Evolutionary conservation across 2,888 invertebrate species (phyloP).

Genomic region (Drosophila rubida): DNA sequence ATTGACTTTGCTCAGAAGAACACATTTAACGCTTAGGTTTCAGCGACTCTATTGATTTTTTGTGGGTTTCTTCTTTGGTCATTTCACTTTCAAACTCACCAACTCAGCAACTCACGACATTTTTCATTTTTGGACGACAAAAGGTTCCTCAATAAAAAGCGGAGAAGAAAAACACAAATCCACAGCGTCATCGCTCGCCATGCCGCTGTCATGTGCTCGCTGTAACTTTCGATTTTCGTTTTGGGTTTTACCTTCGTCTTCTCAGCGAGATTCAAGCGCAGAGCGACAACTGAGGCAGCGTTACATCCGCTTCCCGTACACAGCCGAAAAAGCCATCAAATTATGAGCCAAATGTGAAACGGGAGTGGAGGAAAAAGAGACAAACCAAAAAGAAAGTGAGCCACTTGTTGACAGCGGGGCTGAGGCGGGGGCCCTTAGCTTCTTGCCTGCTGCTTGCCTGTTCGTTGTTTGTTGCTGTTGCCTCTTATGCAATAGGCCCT

Average conservation of each 20-base stretch:
- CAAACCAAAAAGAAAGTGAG: constrained; percentile 60
- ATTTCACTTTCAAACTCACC: constrained; percentile 82
- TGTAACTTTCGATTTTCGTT: constrained; percentile 80
- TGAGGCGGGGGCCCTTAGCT: neutral
- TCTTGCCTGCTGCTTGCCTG: neutral
- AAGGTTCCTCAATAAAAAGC: constrained; percentile 42
- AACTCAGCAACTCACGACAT: constrained; percentile 71
- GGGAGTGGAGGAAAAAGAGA: constrained; percentile 45
- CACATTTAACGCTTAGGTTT: constrained; percentile 7
- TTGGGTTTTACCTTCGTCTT: constrained; percentile 34
- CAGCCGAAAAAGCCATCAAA: constrained; percentile 68
- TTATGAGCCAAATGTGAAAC: constrained; percentile 71
- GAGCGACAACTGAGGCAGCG: constrained; percentile 14
- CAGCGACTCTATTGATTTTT: constrained; percentile 28
- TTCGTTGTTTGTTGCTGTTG: neutral
- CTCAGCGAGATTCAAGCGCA: neutral
- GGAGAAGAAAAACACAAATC: constrained; percentile 37
- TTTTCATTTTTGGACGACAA: constrained; percentile 50
- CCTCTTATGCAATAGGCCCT: constrained; percentile 71
- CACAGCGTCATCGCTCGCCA: constrained; percentile 67
- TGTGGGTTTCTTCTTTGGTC: constrained; percentile 50
- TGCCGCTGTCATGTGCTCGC: constrained; percentile 28
- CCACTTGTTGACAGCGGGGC: neutral
- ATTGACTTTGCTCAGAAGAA: constrained; percentile 10
- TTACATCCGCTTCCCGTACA: constrained; percentile 78